phyloP scores from a whole-genome alignment of 2,888 invertebrate species.

The Acanthosepion pharaonis region DNA sequence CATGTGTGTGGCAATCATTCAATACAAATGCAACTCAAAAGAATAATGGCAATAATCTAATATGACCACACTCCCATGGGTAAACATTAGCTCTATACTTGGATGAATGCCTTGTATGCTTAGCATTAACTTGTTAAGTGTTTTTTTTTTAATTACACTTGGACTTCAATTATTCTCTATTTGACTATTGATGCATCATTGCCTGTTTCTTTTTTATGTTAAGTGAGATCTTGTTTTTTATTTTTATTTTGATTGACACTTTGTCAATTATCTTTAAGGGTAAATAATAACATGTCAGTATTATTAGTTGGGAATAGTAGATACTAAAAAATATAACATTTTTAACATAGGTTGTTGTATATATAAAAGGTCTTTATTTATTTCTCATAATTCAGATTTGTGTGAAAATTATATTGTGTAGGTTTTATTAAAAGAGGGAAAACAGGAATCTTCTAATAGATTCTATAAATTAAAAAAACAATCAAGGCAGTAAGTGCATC shows the following conservation, averaged over 20 bases:
- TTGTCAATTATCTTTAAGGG: too few species aligned
- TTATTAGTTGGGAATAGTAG: too few species aligned
- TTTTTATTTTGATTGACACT: too few species aligned
- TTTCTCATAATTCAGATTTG: too few species aligned
- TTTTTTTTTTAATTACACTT: background rate
- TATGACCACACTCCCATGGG: background rate
- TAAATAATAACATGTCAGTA: too few species aligned
- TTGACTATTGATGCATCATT: background rate
- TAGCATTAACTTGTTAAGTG: background rate
- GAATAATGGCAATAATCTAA: background rate
- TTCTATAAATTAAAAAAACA: background rate
- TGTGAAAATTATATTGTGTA: background rate
- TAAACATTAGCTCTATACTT: background rate
- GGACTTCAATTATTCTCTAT: background rate
- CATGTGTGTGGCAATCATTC: background rate
- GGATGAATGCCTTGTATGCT: slow-evolving; percentile 17
- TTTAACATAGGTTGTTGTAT: too few species aligned
- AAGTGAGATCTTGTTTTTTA: background rate
- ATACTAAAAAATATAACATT: too few species aligned
- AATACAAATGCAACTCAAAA: background rate
- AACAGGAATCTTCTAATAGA: background rate
- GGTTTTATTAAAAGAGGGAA: background rate
- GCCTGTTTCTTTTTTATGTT: background rate
- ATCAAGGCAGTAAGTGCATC: background rate
- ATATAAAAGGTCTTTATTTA: too few species aligned